Conservation (phyloP, 2,113 vertebrate genomes). For the Garra rufa region DNA sequence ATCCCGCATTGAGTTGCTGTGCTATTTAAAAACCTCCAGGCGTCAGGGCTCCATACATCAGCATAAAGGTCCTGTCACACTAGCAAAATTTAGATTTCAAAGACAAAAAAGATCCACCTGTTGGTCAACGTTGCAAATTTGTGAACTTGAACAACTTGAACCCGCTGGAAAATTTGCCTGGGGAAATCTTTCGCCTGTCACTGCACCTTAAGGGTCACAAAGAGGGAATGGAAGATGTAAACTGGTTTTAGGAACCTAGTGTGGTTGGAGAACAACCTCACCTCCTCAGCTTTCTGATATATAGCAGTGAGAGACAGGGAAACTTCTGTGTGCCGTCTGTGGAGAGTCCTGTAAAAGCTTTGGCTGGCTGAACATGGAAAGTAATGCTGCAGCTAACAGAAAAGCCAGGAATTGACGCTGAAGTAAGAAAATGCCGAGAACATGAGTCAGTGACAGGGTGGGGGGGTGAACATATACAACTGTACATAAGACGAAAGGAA, state of each 20-base stretch:
- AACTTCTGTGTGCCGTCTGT: background rate
- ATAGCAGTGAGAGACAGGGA: slow-evolving; percentile 4
- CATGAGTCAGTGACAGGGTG: background rate
- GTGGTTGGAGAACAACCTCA: background rate
- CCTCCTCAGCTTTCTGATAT: background rate
- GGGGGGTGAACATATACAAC: background rate
- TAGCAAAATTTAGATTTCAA: background rate
- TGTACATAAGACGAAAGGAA: background rate
- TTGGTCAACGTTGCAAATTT: too few species aligned
- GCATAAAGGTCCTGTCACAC: too few species aligned
- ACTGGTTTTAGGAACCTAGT: background rate
- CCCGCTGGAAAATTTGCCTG: background rate
- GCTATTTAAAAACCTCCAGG: background rate
- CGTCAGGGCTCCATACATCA: background rate
- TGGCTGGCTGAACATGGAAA: slow-evolving; percentile 1
- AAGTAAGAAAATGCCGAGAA: background rate
- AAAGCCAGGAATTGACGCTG: background rate
- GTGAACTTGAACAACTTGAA: background rate
- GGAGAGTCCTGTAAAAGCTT: background rate
- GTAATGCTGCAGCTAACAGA: background rate
- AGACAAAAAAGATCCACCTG: background rate
- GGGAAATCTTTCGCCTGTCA: background rate
- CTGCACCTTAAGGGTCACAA: background rate
- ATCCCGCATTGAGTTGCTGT: background rate
- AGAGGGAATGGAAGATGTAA: background rate